phyloP scores from a whole-genome alignment of 2,797 vertebrate species.

The Poeciliopsis paucimaculata region DNA sequence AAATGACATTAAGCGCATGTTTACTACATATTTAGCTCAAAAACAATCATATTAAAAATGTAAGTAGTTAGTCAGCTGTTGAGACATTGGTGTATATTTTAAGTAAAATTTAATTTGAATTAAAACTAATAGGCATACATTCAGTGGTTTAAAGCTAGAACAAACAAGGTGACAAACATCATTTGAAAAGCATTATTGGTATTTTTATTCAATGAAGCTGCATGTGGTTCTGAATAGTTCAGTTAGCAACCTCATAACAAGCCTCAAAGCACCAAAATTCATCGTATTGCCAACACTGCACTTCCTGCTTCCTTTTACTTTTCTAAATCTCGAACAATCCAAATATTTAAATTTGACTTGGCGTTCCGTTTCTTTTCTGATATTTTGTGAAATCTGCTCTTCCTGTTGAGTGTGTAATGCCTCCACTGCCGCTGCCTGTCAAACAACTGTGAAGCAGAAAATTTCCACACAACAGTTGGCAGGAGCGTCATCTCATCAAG shows the following conservation, averaged over 20 bases:
- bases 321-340: not conserved
- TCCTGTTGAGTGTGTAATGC: not conserved
- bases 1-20: not conserved
- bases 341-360: conserved; percentile 6
- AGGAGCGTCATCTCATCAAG: conserved; percentile 22
- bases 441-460: conserved; percentile 15
- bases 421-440: not conserved
- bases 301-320: not conserved
- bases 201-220: not conserved
- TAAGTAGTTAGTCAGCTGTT: not conserved
- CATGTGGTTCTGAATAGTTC: not conserved
- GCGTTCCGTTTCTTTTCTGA: not conserved
- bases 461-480: conserved; percentile 27
- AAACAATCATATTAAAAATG: not conserved
- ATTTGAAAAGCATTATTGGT: not conserved
- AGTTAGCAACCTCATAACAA: not conserved
- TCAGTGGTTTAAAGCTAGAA: not conserved
- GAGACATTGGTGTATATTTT: not conserved
- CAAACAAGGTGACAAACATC: not conserved
- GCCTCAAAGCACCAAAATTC: not conserved
- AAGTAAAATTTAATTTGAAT: not conserved
- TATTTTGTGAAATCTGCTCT: conserved; percentile 1
- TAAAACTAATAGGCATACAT: not conserved
- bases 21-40: not conserved
- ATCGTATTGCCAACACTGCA: not conserved